Conservation (phyloP, 2,797 vertebrate genomes). For the Pseudomugil gertrudae region DNA sequence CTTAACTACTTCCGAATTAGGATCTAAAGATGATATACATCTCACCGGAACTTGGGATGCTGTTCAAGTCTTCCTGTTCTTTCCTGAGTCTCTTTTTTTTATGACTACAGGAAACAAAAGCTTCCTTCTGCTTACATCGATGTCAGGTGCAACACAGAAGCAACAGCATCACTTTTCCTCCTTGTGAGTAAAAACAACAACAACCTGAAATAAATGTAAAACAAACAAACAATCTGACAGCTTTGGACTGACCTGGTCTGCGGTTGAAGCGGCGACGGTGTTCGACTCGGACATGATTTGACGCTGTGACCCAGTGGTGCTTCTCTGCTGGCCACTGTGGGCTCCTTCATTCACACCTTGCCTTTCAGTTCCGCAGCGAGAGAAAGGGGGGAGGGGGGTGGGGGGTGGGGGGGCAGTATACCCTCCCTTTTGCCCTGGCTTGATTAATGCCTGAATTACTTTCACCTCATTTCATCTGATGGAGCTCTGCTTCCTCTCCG, state of each 20-base stretch:
- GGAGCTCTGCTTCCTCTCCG: constrained; percentile 87
- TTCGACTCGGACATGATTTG: constrained; percentile 84
- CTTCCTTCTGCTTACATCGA: constrained; percentile 16
- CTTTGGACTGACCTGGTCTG: constrained; percentile 85
- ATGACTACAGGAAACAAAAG: constrained; percentile 21
- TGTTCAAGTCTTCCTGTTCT: neutral
- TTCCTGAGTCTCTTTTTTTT: constrained; percentile 22
- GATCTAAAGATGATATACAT: constrained; percentile 76
- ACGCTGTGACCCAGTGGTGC: constrained; percentile 80
- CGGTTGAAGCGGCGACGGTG: constrained; percentile 74
- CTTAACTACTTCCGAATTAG: constrained; percentile 75
- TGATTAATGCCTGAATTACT: constrained; percentile 90
- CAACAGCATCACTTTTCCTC: constrained; percentile 12
- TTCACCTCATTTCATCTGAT: constrained; percentile 91
- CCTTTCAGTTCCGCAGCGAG: constrained; percentile 80
- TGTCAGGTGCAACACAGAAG: constrained; percentile 17
- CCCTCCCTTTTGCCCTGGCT: constrained; percentile 84
- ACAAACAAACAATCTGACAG: constrained; percentile 51
- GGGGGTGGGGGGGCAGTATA: too few relatives aligned
- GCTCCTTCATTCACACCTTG: constrained; percentile 87
- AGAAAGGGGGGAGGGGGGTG: constrained; percentile 62
- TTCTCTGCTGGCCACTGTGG: constrained; percentile 78
- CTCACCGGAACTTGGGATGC: constrained; percentile 58
- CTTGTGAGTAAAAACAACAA: neutral
- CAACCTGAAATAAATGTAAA: neutral